phyloP scores from a whole-genome alignment of 2,113 vertebrate genomes.

The Chaetorhynchus papuensis region DNA sequence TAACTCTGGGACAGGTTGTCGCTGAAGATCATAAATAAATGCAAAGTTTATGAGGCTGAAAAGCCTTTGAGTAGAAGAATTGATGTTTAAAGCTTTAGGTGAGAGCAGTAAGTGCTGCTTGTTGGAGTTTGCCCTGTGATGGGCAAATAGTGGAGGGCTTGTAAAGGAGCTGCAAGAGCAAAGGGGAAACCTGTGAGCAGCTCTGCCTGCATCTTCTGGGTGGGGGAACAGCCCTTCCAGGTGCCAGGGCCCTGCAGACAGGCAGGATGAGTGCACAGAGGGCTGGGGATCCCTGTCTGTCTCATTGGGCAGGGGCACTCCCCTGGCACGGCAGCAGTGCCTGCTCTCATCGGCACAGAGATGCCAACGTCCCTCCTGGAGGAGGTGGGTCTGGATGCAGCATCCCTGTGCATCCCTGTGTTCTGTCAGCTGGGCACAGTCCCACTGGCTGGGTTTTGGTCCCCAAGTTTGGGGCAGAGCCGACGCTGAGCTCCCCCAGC shows the following conservation, averaged over 20 bases:
- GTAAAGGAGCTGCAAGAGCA: not conserved
- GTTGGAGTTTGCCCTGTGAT: not conserved
- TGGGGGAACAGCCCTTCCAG: not conserved
- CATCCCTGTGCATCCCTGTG: not conserved
- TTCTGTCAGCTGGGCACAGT: not conserved
- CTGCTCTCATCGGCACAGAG: not conserved
- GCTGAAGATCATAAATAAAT: not conserved
- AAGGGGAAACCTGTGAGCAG: not conserved
- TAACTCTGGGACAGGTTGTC: not conserved
- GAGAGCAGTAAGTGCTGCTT: not conserved
- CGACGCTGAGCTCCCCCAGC: not conserved
- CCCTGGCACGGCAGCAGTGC: fast-evolving
- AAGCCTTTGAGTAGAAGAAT: not conserved
- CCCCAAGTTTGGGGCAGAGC: not conserved
- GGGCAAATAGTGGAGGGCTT: not conserved
- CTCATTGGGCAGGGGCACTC: not conserved
- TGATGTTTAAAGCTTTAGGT: not conserved
- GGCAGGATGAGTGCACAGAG: not conserved
- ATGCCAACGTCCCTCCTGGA: not conserved
- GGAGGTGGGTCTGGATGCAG: not conserved
- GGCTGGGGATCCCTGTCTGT: not conserved
- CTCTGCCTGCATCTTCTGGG: not conserved
- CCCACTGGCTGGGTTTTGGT: not conserved
- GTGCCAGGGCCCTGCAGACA: not conserved
- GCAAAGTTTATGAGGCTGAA: not conserved